Base-by-base conservation (phyloP, 1,140 invertebrate species). In the Bombus confusus region DNA sequence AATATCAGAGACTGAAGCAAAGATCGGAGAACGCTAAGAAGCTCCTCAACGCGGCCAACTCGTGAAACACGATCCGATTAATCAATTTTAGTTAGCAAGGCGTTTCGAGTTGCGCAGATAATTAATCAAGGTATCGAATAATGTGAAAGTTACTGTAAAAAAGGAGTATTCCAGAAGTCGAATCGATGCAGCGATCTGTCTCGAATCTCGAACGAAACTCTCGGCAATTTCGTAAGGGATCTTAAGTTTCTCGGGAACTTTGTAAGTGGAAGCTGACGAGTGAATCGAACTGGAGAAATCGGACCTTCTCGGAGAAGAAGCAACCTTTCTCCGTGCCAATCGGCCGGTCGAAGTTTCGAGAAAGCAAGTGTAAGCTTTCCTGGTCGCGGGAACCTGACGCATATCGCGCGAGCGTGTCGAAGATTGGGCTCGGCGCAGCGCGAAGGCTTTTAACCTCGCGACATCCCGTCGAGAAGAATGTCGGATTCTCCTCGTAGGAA, bases 391-490 rank as follows among this genome's bases (percentile, higher is more conserved):
- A 37, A 80, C 39, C 47, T 31, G 52, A 31, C 59, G n/a, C 13
- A 2, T 22, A 34, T 76, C 18, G 73, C 39, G 73, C 34, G 62
- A 41, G 31, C 28, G 76, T 34, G 28, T 85, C 15, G 18, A 72
- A 15, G 52, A 59, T 25, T 1, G 82, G 75, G 66, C 47, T 79
- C 39, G 37, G 22, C 57, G 31, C 25, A 31, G 25, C 83, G 34
- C 62, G 76, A 64, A 73, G 77, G 64, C 76, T 80, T 85, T 80
- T 52, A 72, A 59, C 52, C 62, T 59, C 34, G 28, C 75, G 25
- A 37, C 4, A 18, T 31, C 34, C 15, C 22, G 9, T 28, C 59
- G 5, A 39, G 10, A 52, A 12, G 41, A 66, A 37, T 31, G 15
- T 8, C 15, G 1, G 10, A 41, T 25, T 31, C 25, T 52, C 10